Conservation (phyloP, 2,888 invertebrate species). For the Morpho achilles region DNA sequence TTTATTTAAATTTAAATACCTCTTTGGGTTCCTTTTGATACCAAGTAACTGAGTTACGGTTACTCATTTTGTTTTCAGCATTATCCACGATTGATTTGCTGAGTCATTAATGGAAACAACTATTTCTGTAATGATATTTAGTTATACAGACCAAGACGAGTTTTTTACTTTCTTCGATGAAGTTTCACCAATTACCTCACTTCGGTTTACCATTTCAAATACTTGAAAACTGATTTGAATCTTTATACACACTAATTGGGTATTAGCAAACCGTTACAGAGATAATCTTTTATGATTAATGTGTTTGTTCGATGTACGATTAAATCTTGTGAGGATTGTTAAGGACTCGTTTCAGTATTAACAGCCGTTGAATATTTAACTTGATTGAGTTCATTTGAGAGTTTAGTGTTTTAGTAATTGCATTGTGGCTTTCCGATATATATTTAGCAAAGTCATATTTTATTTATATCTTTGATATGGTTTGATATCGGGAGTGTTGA, state of each 20-base stretch:
- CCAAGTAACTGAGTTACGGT: too few species aligned
- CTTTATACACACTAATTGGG: conserved; percentile 30
- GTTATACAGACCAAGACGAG: neutral
- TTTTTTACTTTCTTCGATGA: conserved; percentile 23
- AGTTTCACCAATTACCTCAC: conserved; percentile 24
- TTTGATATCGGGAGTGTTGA: too few species aligned
- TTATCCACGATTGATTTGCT: neutral
- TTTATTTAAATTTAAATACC: too few species aligned
- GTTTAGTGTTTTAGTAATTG: conserved; percentile 9
- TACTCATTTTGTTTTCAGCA: too few species aligned
- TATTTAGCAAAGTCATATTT: too few species aligned
- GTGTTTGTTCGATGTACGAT: conserved; percentile 49
- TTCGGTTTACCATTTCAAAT: conserved; percentile 44
- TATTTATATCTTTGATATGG: too few species aligned
- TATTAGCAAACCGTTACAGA: conserved; percentile 33
- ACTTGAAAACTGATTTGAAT: conserved; percentile 44
- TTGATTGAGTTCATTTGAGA: conserved; percentile 20
- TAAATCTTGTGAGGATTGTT: conserved; percentile 47
- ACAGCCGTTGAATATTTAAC: conserved; percentile 47
- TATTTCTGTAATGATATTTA: too few species aligned
- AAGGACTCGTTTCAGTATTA: conserved; percentile 48
- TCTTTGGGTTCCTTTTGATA: too few species aligned
- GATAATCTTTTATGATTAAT: conserved; percentile 61
- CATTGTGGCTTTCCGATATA: neutral
- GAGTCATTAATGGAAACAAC: neutral